Evolutionary conservation across 2,113 vertebrate species (phyloP).

Genomic region (Tapirus terrestris): DNA sequence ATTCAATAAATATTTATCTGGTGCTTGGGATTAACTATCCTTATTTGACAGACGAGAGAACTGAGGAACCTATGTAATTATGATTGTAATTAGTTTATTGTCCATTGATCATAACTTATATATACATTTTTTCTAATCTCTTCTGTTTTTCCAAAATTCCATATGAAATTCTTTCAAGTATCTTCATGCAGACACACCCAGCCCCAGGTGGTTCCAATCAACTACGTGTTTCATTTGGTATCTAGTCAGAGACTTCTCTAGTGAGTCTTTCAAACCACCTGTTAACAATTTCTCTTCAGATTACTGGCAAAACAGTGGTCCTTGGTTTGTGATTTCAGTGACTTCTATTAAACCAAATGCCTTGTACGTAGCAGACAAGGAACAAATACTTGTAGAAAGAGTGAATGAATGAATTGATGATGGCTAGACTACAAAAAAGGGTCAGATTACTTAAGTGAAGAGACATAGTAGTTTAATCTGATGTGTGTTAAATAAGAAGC

Average conservation of each 20-base stretch:
- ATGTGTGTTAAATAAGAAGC: conserved; percentile 65
- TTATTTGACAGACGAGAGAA: neutral
- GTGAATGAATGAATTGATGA: neutral
- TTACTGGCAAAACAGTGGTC: neutral
- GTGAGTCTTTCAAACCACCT: neutral
- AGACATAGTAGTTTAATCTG: conserved; percentile 60
- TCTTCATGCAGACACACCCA: neutral
- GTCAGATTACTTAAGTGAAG: conserved; percentile 34
- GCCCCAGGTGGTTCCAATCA: neutral
- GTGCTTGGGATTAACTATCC: neutral
- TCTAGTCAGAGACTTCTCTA: neutral
- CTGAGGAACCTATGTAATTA: neutral
- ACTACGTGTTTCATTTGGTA: neutral
- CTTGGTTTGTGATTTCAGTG: neutral
- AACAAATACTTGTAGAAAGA: neutral
- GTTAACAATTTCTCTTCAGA: neutral
- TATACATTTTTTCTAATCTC: neutral
- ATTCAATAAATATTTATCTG: neutral
- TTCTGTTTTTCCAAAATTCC: neutral
- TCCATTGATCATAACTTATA: neutral
- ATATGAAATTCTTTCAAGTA: neutral
- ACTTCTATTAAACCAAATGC: neutral
- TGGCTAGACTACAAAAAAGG: neutral
- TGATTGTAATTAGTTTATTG: neutral
- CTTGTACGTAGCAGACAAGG: neutral